phyloP scores from a whole-genome alignment of 2,888 invertebrate species.

The Zaprionus obscuricornis region DNA sequence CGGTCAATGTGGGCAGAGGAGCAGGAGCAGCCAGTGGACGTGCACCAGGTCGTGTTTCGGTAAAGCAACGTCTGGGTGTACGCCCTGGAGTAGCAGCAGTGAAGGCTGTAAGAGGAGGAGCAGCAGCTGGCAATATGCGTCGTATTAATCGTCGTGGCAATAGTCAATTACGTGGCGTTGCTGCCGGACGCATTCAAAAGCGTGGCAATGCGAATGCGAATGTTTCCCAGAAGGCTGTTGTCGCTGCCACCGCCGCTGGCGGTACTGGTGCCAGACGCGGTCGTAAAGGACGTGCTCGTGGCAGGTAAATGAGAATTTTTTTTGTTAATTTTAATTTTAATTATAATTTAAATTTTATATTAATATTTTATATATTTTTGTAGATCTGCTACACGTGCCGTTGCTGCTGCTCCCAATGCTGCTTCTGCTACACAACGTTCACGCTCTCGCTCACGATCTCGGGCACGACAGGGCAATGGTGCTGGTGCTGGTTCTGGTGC shows the following conservation, averaged over 20 bases:
- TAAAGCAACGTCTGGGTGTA: conserved; percentile 79
- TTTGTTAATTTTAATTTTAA: too few species aligned
- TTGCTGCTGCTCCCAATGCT: conserved; percentile 52
- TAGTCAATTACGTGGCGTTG: conserved; percentile 64
- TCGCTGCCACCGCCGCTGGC: conserved; percentile 51
- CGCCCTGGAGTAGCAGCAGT: conserved; percentile 59
- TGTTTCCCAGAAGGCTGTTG: conserved; percentile 42
- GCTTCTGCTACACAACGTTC: conserved; percentile 59
- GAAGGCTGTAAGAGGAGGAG: conserved; percentile 21
- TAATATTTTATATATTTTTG: conserved; percentile 3
- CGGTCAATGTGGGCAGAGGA: conserved; percentile 30
- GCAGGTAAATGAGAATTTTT: conserved; percentile 78
- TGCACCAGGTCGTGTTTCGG: conserved; percentile 61
- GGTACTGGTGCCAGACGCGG: conserved; percentile 52
- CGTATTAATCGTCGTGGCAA: conserved; percentile 51
- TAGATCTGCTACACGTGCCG: conserved; percentile 64
- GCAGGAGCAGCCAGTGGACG: conserved; percentile 18
- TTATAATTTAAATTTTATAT: neutral
- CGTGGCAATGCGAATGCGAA: conserved; percentile 57
- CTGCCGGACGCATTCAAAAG: conserved; percentile 77
- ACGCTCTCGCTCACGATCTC: conserved; percentile 64
- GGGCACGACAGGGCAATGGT: conserved; percentile 46
- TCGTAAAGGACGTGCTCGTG: conserved; percentile 63
- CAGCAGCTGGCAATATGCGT: conserved; percentile 35
- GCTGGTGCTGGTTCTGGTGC: conserved; percentile 45